These are phyloP conservation scores for Philonicus albiceps DNA, from an alignment of 2,888 invertebrate genomes.

Conservation along the genomic window DNA sequence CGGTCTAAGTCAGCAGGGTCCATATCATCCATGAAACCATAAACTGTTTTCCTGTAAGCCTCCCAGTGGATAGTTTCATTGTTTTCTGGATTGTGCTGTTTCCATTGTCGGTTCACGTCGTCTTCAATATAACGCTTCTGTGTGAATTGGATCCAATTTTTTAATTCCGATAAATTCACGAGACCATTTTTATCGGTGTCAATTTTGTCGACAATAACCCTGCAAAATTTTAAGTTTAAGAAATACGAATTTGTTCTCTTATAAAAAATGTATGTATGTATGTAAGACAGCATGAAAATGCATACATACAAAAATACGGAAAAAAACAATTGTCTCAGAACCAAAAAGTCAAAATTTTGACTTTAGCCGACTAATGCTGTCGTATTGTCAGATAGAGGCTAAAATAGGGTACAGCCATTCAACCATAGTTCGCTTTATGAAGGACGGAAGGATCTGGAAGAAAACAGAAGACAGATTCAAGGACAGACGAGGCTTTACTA, in stretches of 20 bases:
- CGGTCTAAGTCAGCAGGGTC: conserved; percentile 72
- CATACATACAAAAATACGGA: no score
- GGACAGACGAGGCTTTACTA: no score
- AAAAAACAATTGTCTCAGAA: no score
- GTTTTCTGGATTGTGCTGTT: conserved; percentile 82
- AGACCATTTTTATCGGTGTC: conserved; percentile 85
- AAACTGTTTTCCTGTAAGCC: conserved; percentile 78
- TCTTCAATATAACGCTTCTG: conserved; percentile 91
- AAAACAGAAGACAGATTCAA: no score
- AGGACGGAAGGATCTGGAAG: no score
- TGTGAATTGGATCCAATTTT: conserved; percentile 95
- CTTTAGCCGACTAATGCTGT: no score
- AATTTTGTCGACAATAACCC: conserved; percentile 92
- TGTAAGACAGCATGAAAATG: no score
- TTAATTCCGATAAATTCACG: conserved; percentile 85
- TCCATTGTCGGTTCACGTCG: conserved; percentile 94
- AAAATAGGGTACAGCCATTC: no score
- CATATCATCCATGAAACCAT: conserved; percentile 87
- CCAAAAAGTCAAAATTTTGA: no score
- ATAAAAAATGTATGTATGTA: no score
- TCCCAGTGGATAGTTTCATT: conserved; percentile 84
- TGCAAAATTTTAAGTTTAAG: conserved; percentile 63
- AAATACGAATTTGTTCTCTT: background rate
- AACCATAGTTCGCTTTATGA: no score
- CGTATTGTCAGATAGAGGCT: no score